Conservation (phyloP, 1,140 invertebrate species). For the Aphelinus certus region DNA sequence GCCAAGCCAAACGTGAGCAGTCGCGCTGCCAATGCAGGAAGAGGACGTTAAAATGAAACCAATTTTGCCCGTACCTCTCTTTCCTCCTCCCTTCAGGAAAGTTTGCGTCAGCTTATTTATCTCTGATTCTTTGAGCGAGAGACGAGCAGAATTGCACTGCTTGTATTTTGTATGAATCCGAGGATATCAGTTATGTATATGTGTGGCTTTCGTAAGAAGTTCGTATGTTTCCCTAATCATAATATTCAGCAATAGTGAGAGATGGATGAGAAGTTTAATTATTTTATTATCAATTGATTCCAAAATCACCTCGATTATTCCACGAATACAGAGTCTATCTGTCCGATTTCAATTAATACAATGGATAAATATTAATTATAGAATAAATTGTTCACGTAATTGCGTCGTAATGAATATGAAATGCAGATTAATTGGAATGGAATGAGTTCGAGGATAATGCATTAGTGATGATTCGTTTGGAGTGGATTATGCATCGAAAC, state of each 20-base stretch:
- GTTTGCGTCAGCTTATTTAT: slow-evolving; percentile 17
- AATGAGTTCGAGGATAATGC: slow-evolving; percentile 10
- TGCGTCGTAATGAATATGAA: slow-evolving; percentile 33
- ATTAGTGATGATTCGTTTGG: slow-evolving; percentile 20
- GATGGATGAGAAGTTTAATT: too few species aligned
- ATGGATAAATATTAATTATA: slow-evolving; percentile 13
- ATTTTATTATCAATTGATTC: too few species aligned
- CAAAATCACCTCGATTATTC: too few species aligned
- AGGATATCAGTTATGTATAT: too few species aligned
- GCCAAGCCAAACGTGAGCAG: slow-evolving; percentile 5
- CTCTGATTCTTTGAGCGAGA: too few species aligned
- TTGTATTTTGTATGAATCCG: too few species aligned
- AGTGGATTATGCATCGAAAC: slow-evolving; percentile 15
- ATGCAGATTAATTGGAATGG: slow-evolving; percentile 28
- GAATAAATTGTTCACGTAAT: slow-evolving; percentile 23
- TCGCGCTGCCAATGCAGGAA: background rate
- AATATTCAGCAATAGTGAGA: too few species aligned
- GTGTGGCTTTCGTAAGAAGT: too few species aligned
- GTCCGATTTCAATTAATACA: background rate
- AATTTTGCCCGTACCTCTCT: slow-evolving; percentile 5
- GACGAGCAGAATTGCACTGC: too few species aligned
- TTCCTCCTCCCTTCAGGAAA: background rate
- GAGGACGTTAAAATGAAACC: slow-evolving; percentile 27
- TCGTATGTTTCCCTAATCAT: too few species aligned
- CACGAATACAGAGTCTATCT: too few species aligned